Conservation (phyloP, 2,888 invertebrate species). For the Blastobasis adustella region DNA sequence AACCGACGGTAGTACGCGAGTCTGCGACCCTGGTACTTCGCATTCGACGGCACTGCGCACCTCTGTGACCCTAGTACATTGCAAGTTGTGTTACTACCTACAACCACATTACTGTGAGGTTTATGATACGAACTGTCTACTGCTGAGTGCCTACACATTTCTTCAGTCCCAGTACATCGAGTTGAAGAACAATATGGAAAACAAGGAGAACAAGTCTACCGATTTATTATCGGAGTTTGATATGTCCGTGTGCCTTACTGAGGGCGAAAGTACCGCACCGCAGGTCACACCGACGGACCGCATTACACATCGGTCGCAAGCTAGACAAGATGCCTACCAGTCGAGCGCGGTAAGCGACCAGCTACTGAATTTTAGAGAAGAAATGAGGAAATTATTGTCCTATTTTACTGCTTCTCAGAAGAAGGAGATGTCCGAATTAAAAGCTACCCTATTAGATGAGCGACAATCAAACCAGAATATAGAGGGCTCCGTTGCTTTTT, state of each 20-base stretch:
- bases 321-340: not conserved
- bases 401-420: not conserved
- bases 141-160: not conserved
- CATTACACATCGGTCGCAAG: not conserved
- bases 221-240: not conserved
- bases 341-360: not conserved
- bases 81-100: too few relatives aligned
- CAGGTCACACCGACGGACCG: not conserved
- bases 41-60: not conserved
- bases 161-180: not conserved
- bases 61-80: not conserved
- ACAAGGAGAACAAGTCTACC: not conserved
- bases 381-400: slow-evolving; percentile 6
- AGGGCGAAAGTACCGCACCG: not conserved
- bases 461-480: slow-evolving; percentile 11
- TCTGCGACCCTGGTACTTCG: too few relatives aligned
- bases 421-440: not conserved
- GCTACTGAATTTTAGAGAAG: slow-evolving; percentile 3
- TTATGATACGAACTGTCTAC: too few relatives aligned
- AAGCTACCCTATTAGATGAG: slow-evolving; percentile 6
- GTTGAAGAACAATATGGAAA: not conserved
- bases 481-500: slow-evolving; percentile 10
- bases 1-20: too few relatives aligned
- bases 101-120: too few relatives aligned
- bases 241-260: not conserved